Base-by-base conservation (phyloP, 1,140 invertebrate species). In the Aphidius gifuensis region DNA sequence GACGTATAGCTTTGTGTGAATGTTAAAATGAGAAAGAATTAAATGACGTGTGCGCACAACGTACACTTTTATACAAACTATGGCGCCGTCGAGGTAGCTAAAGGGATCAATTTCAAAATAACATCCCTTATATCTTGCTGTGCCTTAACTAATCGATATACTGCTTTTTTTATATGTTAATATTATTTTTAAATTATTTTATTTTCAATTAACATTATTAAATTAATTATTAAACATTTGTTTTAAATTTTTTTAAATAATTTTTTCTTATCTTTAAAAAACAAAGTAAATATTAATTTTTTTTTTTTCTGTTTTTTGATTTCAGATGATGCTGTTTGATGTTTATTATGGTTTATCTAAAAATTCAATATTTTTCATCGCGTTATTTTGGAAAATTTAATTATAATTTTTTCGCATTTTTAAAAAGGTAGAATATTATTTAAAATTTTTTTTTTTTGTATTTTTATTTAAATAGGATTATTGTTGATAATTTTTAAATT, bases 81-180 rank as follows among this genome's bases (percentile, higher is more conserved):
- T 77, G 75, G 75, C 77, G 73, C 70, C 74, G 70, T 71, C 21
- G 44, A 56, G 44, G 43, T 49, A 44, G 21, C 57, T 70, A 71
- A 72, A 65, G 69, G 73, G 76, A 79, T 80, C 74, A 79, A 80
- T 80, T 79, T 79, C 71, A 70, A 69, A 75, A 79, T 74, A 80
- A 79, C 77, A 75, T 74, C 74, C 71, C 76, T 64, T 61, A 77
- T 74, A 73, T 70, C 76, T 74, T 78, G 77, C 78, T 74, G 71
- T 76, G 72, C 72, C 73, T 76, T 71, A 70, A 66, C 66, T 42
- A 42, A 43, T 63, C 47, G 48, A 59, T 49, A 49, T 59, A 23
- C 39, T 11, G 38, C 16, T 16, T 16, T 16, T 16, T 16, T 16
- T 0, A 16, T 16, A 16, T 16, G 16, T 16, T 16, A 16, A 16